Conservation (phyloP, 1,140 invertebrate species). For the Cyclina sinensis region DNA sequence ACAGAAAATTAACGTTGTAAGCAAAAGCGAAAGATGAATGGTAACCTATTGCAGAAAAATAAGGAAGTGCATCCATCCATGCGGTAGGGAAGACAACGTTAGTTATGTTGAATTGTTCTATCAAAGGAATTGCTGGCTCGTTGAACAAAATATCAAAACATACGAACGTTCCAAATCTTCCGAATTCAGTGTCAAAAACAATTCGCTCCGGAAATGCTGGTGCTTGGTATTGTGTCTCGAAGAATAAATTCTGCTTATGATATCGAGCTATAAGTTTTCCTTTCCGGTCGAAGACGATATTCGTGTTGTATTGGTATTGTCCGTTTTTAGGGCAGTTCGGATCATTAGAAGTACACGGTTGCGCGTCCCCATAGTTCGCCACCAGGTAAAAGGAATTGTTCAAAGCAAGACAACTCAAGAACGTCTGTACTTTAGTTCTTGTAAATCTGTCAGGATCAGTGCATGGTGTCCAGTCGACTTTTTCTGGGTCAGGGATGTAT, state of each 20-base stretch:
- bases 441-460: slow-evolving; percentile 28
- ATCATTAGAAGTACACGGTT: slow-evolving; percentile 87
- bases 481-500: too few relatives aligned
- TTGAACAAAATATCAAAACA: too few relatives aligned
- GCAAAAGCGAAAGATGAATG: slow-evolving; percentile 88
- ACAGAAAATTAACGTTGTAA: slow-evolving; percentile 88
- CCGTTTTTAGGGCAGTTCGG: slow-evolving; percentile 88
- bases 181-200: too few relatives aligned
- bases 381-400: too few relatives aligned
- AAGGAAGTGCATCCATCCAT: slow-evolving; percentile 92
- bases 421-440: slow-evolving; percentile 70
- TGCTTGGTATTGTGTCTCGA: slow-evolving; percentile 89
- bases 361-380: too few relatives aligned
- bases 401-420: slow-evolving; percentile 89
- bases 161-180: too few relatives aligned
- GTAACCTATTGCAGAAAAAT: slow-evolving; percentile 88
- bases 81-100: slow-evolving; percentile 91
- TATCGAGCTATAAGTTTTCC: too few relatives aligned
- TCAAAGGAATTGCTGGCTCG: too few relatives aligned
- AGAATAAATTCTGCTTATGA: slow-evolving; percentile 90
- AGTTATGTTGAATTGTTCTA: slow-evolving; percentile 88
- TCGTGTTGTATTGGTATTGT: too few relatives aligned
- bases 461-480: too few relatives aligned
- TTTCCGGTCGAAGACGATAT: too few relatives aligned
- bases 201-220: too few relatives aligned